Percentiles rank a stretch among this genome's conserved stretches.
phyloP scores from a whole-genome alignment of 1,140 invertebrate species.

The Drosophila lacertosa region DNA sequence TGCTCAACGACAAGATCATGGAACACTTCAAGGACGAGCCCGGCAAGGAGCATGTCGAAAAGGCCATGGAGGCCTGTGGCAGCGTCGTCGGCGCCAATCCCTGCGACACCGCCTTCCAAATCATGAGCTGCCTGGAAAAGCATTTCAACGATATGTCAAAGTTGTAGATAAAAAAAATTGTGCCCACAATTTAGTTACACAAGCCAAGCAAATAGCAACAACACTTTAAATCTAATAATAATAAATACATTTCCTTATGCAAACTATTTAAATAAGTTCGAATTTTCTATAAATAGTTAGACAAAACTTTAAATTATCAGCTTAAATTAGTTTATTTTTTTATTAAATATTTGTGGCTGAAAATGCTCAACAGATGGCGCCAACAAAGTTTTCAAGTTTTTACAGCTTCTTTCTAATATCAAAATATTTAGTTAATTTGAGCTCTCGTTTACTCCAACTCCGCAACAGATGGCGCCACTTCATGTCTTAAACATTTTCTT shows the following conservation, averaged over 20 bases:
- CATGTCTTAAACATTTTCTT: slow-evolving; percentile 22
- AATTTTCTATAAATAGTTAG: neutral
- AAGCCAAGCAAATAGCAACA: neutral
- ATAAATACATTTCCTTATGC: slow-evolving; percentile 4
- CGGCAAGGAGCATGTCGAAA: slow-evolving; percentile 1
- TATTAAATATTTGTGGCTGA: neutral
- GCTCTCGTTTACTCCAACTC: too few relatives aligned
- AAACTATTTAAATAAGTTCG: neutral
- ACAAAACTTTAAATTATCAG: neutral
- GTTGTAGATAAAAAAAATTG: neutral
- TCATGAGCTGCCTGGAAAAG: slow-evolving; percentile 40
- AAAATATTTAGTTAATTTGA: slow-evolving; percentile 15
- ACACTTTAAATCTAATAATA: neutral
- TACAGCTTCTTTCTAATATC: neutral
- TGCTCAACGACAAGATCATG: slow-evolving; percentile 40
- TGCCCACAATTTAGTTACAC: neutral
- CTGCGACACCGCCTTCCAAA: slow-evolving; percentile 65
- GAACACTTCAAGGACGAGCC: neutral
- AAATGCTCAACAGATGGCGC: slow-evolving; percentile 14
- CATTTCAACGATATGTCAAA: neutral
- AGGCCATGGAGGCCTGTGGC: slow-evolving; percentile 40
- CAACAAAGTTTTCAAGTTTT: slow-evolving; percentile 3
- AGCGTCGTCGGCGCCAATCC: slow-evolving; percentile 47
- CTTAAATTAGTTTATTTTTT: too few relatives aligned
- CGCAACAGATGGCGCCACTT: slow-evolving; percentile 39